These are phyloP conservation scores for Cataglyphis cursor DNA, from an alignment of 2,888 invertebrate species.

Conservation along the genomic window DNA sequence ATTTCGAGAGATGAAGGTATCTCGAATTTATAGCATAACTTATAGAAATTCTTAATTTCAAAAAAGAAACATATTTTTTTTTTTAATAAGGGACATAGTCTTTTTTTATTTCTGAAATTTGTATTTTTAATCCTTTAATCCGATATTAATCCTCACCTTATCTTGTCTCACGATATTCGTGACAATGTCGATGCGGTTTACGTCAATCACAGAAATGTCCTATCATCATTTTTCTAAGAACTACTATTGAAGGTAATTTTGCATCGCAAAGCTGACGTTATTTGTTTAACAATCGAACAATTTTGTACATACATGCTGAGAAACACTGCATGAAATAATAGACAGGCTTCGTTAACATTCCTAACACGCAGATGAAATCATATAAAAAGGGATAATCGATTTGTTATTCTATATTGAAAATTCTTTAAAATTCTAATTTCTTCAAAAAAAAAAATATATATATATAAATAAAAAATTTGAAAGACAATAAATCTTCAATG, in stretches of 20 bases:
- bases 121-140: not conserved
- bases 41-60: not conserved
- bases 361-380: not conserved
- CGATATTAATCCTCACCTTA: conserved; percentile 16
- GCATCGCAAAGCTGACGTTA: conserved; percentile 33
- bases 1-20: not conserved
- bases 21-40: not conserved
- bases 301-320: conserved; percentile 15
- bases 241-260: conserved; percentile 26
- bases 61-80: not conserved
- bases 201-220: conserved; percentile 41
- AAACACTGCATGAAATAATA: conserved; percentile 3
- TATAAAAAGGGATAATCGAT: not conserved
- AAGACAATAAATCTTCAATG: not conserved
- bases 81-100: not conserved
- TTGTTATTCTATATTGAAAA: not conserved
- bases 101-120: not conserved
- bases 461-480: not conserved
- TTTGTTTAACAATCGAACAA: conserved; percentile 34
- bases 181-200: conserved; percentile 41
- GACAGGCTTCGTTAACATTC: not conserved
- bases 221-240: conserved; percentile 48
- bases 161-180: not conserved
- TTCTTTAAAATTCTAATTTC: not conserved
- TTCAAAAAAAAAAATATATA: not conserved